A percentile compares a stretch with the other conserved stretches of the same genome.
Evolutionary conservation across 1,140 invertebrate species (phyloP).

Genomic region (Conus betulinus): DNA sequence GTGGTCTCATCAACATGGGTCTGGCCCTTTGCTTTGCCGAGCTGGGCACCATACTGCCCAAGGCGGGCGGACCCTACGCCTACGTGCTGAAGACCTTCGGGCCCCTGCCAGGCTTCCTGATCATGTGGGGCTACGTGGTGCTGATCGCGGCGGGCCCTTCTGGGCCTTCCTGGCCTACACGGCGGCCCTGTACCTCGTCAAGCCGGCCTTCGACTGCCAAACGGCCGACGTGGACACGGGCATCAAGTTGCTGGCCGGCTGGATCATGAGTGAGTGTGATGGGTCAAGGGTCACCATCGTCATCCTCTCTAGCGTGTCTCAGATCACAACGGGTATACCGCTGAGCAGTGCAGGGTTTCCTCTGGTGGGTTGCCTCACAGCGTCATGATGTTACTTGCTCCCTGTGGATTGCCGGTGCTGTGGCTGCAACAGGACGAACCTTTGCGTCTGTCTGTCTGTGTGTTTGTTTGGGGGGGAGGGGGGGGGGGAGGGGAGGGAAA

Average conservation of each 20-base stretch:
- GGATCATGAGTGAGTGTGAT: constrained; percentile 65
- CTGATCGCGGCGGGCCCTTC: constrained; percentile 86
- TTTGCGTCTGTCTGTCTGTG: too few species aligned
- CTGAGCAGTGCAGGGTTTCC: too few species aligned
- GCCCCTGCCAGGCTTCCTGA: constrained; percentile 92
- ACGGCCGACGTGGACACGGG: constrained; percentile 50
- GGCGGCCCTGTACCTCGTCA: constrained; percentile 67
- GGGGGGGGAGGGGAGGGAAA: too few species aligned
- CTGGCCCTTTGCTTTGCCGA: constrained; percentile 97
- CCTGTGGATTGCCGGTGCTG: too few species aligned
- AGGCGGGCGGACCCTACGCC: constrained; percentile 97
- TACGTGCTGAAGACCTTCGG: constrained; percentile 94
- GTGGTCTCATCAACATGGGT: constrained; percentile 84
- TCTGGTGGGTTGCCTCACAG: too few species aligned
- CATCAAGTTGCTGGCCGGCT: constrained; percentile 62
- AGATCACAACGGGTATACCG: too few species aligned
- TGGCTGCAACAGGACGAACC: too few species aligned
- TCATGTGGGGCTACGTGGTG: constrained; percentile 87
- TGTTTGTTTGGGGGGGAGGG: too few species aligned
- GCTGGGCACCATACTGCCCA: constrained; percentile 93
- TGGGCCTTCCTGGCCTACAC: constrained; percentile 68
- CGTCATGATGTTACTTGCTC: too few species aligned
- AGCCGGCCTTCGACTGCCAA: constrained; percentile 65
- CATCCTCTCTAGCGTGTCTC: too few species aligned
- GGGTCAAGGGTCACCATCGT: too few species aligned